phyloP scores from a whole-genome alignment of 1,140 invertebrate genomes.

The Homarus americanus region DNA sequence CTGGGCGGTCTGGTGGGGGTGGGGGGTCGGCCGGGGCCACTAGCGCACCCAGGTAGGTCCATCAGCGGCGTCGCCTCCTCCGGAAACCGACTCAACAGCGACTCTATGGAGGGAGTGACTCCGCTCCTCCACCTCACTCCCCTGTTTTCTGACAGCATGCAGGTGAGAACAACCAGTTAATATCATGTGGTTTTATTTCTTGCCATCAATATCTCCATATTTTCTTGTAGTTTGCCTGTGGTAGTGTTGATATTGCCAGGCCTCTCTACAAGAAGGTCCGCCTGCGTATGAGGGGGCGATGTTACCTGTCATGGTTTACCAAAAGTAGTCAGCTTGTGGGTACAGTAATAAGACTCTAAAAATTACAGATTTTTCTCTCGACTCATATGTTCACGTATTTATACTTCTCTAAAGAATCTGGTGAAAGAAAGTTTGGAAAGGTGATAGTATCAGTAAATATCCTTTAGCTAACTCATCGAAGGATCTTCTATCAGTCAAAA shows the following conservation, averaged over 20 bases:
- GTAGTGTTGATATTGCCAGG: background rate
- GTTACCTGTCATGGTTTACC: too few species aligned
- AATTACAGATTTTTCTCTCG: too few species aligned
- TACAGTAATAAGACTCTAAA: too few species aligned
- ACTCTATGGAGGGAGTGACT: slow-evolving; percentile 62
- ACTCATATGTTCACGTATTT: too few species aligned
- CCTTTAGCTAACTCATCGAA: too few species aligned
- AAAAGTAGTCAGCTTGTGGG: too few species aligned
- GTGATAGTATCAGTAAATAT: too few species aligned
- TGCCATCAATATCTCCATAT: background rate
- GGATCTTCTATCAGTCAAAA: too few species aligned
- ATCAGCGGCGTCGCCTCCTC: slow-evolving; percentile 66
- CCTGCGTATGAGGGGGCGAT: too few species aligned
- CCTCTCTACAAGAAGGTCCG: background rate
- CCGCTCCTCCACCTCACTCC: slow-evolving; percentile 69
- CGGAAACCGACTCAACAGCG: slow-evolving; percentile 51
- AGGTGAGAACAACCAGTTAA: slow-evolving; percentile 38
- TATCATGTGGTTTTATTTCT: too few species aligned
- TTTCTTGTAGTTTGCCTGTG: background rate
- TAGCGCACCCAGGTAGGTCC: slow-evolving; percentile 57
- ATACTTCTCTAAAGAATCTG: too few species aligned
- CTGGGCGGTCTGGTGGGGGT: slow-evolving; percentile 37
- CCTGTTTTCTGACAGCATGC: slow-evolving; percentile 57
- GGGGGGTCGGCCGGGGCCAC: background rate
- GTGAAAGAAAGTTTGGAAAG: too few species aligned